phyloP scores from a whole-genome alignment of 2,113 vertebrate species.

The Meriones unguiculatus region DNA sequence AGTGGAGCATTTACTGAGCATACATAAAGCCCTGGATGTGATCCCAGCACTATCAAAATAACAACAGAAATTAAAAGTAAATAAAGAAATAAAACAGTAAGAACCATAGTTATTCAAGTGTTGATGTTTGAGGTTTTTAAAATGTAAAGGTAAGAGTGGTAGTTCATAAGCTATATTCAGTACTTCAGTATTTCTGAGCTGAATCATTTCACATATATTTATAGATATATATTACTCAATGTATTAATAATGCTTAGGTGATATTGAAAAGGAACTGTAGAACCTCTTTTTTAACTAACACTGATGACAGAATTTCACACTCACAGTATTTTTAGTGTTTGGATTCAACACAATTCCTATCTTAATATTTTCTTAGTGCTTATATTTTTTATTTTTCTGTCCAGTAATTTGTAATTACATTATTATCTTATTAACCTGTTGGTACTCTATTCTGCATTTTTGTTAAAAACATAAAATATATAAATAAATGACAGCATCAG shows the following conservation, averaged over 20 bases:
- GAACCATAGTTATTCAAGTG: background rate
- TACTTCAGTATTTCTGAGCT: background rate
- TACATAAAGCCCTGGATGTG: background rate
- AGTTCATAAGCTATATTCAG: slow-evolving; percentile 27
- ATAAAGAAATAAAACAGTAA: background rate
- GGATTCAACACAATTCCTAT: background rate
- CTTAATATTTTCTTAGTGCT: slow-evolving; percentile 12
- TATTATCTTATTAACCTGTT: background rate
- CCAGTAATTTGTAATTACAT: background rate
- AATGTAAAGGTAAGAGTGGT: background rate
- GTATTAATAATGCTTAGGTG: background rate
- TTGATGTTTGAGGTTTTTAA: background rate
- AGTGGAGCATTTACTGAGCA: background rate
- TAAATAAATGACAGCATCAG: background rate
- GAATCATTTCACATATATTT: slow-evolving; percentile 14
- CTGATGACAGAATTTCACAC: background rate
- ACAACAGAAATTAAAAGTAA: background rate
- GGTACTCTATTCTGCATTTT: background rate
- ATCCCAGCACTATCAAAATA: background rate
- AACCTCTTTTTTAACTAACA: background rate
- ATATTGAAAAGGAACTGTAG: background rate
- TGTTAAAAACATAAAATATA: slow-evolving; percentile 18
- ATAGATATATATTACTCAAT: background rate
- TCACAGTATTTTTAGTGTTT: background rate
- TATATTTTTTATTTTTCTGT: slow-evolving; percentile 16